Base-by-base conservation (phyloP, 2,888 invertebrate genomes). In the Xylota segnis region DNA sequence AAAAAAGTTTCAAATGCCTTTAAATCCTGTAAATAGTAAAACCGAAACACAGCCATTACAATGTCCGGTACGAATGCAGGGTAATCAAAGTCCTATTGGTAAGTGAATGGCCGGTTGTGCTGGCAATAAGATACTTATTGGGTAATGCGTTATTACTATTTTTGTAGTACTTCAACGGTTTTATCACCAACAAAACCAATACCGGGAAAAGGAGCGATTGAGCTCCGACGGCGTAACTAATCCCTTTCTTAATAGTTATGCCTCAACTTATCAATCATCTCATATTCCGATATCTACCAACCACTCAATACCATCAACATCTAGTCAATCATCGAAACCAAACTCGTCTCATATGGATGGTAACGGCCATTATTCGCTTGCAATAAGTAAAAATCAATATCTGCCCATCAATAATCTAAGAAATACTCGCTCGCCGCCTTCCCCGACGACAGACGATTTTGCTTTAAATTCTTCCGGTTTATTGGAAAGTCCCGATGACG, bases 131-230 rank as follows among this genome's bases (percentile, higher is more conserved):
- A 32, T 14, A 3, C 0, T 2, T 10, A 14, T 5, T 32, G 4
- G 16, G 18, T 50, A 29, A 54, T 59, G 9, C 5, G 4, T 23
- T 23, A 23, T 23, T 16, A 37, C 10, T 74, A 43, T 54, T 54
- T 14, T 87, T 87, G n/a, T 59, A 91, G 95, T 96, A 79, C 93
- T 96, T 88, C 96, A 96, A 91, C 93, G 96, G 90, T 96, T 96
- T 91, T 95, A 95, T 90, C 96, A 96, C 91, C 96, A 96, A 90
- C 96, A 95, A 90, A 95, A 95, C 90, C 96, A 96, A 91, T 92
- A 94, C 88, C 93, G 95, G 87, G 93, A 95, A 88, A 94, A 90
- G 81, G 92, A 92, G 27, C 84, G 71, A 40, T 14, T 59, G 12
- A 77, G 61, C 87, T 74, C 82, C 18, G 83, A 89, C 14, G 83